Conservation (phyloP, 2,797 vertebrate species). For the Melopsittacus undulatus region DNA sequence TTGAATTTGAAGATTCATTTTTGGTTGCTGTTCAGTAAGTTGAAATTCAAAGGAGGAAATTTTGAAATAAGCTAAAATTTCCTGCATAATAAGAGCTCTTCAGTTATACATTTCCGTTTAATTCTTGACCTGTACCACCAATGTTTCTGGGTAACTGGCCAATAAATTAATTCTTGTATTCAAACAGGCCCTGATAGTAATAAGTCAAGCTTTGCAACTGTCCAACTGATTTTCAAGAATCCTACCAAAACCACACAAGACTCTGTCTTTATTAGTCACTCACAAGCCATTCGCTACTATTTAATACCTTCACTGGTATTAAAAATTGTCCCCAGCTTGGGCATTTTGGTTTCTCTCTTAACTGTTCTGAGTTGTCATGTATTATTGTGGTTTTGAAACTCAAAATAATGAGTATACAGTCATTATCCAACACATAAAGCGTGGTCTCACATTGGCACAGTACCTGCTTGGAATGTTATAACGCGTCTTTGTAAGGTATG, state of each 20-base stretch:
- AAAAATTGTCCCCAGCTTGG: neutral
- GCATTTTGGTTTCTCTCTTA: neutral
- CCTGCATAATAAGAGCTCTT: neutral
- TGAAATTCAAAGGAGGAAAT: neutral
- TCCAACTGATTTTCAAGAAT: neutral
- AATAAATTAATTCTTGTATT: neutral
- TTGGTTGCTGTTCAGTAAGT: neutral
- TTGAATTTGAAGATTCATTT: neutral
- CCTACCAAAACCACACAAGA: neutral
- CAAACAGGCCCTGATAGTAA: neutral
- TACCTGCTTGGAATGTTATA: neutral
- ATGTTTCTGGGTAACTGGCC: neutral
- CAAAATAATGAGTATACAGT: neutral
- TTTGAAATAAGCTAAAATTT: neutral
- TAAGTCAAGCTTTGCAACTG: neutral
- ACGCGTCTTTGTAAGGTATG: neutral
- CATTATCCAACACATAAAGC: neutral
- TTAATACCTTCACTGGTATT: neutral
- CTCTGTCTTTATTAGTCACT: neutral
- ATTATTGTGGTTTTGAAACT: neutral
- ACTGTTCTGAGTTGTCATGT: neutral
- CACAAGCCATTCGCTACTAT: neutral
- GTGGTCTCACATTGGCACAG: neutral
- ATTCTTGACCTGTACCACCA: neutral
- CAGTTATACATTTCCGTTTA: neutral